Conservation (phyloP, 2,113 vertebrate species). For the Seriola aureovittata region DNA sequence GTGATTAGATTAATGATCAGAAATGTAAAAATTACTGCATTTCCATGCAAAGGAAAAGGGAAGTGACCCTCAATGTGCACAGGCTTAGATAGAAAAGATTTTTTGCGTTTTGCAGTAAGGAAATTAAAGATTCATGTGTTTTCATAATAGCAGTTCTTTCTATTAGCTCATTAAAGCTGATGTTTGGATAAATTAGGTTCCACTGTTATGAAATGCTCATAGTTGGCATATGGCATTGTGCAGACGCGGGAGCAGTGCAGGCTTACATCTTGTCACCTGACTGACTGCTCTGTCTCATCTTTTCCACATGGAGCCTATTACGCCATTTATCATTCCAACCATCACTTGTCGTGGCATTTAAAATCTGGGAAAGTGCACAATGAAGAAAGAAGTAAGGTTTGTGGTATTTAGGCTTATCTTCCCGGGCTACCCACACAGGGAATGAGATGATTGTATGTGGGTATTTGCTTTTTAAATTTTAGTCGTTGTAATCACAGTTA, state of each 20-base stretch:
- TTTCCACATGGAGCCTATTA: conserved; percentile 60
- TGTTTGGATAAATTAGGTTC: conserved; percentile 34
- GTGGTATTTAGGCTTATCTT: neutral
- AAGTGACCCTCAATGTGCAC: neutral
- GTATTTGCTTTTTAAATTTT: neutral
- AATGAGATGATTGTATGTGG: neutral
- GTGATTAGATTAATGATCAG: neutral
- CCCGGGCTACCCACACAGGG: neutral
- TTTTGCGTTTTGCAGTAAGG: neutral
- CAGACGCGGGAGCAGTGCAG: conserved; percentile 30
- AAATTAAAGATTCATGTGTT: conserved; percentile 17
- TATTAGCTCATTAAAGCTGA: conserved; percentile 21
- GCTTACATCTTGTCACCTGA: conserved; percentile 52
- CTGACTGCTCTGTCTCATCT: conserved; percentile 44
- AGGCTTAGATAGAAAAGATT: neutral
- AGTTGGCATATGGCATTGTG: conserved; percentile 41
- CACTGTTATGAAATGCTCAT: conserved; percentile 14
- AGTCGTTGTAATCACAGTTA: neutral
- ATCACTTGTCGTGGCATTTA: conserved; percentile 49
- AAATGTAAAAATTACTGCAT: neutral
- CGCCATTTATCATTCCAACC: conserved; percentile 51
- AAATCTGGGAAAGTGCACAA: conserved; percentile 30
- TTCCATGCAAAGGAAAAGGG: neutral
- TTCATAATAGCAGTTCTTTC: neutral
- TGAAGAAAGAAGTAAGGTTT: conserved; percentile 22